phyloP scores from a whole-genome alignment of 2,797 vertebrate genomes.

The Malurus splendens region DNA sequence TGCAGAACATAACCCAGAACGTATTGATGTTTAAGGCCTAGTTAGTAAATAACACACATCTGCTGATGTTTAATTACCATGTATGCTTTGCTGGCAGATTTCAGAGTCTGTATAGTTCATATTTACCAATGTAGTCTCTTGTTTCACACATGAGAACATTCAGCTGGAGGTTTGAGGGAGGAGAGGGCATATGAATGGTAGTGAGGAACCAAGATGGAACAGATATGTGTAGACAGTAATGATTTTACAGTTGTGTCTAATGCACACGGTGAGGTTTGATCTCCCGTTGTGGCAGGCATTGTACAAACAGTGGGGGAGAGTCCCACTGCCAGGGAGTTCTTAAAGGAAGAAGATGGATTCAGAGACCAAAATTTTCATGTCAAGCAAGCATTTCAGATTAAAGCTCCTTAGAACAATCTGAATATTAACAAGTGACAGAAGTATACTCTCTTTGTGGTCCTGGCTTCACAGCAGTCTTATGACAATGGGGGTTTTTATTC shows the following conservation, averaged over 20 bases:
- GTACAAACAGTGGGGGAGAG: background rate
- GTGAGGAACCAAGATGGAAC: background rate
- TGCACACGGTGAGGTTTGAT: background rate
- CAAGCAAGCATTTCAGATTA: background rate
- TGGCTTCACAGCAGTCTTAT: background rate
- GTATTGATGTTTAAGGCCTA: conserved; percentile 43
- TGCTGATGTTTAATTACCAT: conserved; percentile 52
- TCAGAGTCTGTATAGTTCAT: conserved; percentile 5
- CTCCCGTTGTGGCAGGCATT: background rate
- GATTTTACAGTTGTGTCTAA: conserved; percentile 28
- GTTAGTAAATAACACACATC: conserved; percentile 38
- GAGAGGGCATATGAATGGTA: background rate
- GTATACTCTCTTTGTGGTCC: background rate
- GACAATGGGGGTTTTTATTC: background rate
- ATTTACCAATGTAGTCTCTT: background rate
- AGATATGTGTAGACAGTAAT: background rate
- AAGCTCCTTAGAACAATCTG: background rate
- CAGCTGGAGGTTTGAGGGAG: background rate
- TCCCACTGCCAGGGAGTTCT: background rate
- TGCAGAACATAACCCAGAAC: background rate
- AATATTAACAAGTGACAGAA: background rate
- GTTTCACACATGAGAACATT: conserved; percentile 13
- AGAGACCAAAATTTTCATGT: background rate
- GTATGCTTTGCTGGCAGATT: background rate
- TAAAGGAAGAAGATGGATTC: background rate